Percentiles rank a stretch among this genome's conserved stretches.
phyloP scores from a whole-genome alignment of 2,797 vertebrate species.

The Furcifer pardalis region DNA sequence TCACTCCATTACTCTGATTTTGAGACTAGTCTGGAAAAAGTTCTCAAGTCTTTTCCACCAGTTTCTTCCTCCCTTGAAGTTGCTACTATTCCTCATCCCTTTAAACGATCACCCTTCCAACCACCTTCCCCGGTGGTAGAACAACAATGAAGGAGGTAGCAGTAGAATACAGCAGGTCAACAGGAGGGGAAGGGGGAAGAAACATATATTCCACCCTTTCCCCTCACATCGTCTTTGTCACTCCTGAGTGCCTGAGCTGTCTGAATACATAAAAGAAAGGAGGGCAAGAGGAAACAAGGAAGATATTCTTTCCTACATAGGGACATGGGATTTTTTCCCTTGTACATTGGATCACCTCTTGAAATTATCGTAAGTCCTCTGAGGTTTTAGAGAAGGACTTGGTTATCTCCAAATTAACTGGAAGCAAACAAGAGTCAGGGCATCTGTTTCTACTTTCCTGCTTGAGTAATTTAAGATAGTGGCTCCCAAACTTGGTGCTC shows the following conservation, averaged over 20 bases:
- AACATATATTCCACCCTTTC: neutral
- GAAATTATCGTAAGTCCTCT: neutral
- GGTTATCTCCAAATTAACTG: too few relatives aligned
- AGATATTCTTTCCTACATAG: neutral
- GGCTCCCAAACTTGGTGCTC: neutral
- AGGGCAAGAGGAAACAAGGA: neutral
- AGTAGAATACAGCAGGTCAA: too few relatives aligned
- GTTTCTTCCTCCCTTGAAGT: neutral
- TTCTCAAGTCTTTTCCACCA: too few relatives aligned
- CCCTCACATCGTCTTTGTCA: neutral
- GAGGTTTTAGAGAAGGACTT: too few relatives aligned
- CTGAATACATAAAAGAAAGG: neutral
- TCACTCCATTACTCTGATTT: too few relatives aligned
- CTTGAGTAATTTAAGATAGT: neutral
- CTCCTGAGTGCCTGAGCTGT: neutral
- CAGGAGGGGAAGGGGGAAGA: neutral
- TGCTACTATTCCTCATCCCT: neutral
- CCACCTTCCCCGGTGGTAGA: neutral
- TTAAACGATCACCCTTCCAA: neutral
- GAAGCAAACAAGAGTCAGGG: neutral
- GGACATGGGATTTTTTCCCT: neutral
- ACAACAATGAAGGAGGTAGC: too few relatives aligned
- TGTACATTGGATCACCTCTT: neutral
- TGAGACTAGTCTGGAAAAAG: too few relatives aligned
- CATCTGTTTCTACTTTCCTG: neutral